Percentiles rank a stretch among this genome's conserved stretches.
Evolutionary conservation across 2,797 vertebrate genomes (phyloP).

Genomic region (Austrolebias charrua): DNA sequence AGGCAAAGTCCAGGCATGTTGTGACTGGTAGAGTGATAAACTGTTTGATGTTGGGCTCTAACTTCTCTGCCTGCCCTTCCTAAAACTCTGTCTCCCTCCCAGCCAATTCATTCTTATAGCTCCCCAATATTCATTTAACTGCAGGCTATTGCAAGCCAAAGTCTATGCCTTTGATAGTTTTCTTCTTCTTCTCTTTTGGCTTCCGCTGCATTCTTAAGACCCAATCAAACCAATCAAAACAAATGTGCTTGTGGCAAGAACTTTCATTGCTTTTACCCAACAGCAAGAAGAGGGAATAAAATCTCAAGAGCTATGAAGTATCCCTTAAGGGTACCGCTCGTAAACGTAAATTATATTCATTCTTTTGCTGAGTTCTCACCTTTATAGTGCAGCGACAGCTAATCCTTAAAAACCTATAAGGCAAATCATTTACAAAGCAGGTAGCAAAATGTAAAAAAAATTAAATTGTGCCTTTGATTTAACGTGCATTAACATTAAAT

Average conservation of each 20-base stretch:
- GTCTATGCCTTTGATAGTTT: slow-evolving; percentile 44
- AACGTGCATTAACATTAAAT: slow-evolving; percentile 28
- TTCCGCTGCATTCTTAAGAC: slow-evolving; percentile 26
- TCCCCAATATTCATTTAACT: slow-evolving; percentile 55
- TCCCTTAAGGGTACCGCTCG: slow-evolving; percentile 9
- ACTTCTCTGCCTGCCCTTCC: slow-evolving; percentile 38
- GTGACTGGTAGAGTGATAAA: slow-evolving; percentile 73
- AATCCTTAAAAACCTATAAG: slow-evolving; percentile 43
- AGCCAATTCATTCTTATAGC: slow-evolving; percentile 55
- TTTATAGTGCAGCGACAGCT: slow-evolving; percentile 12
- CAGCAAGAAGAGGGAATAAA: slow-evolving; percentile 22
- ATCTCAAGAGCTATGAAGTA: slow-evolving; percentile 1
- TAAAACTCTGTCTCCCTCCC: slow-evolving; percentile 41
- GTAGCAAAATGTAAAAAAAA: slow-evolving; percentile 11
- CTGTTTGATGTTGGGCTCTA: slow-evolving; percentile 70
- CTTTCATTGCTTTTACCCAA: slow-evolving; percentile 26
- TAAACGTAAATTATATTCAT: slow-evolving; percentile 21
- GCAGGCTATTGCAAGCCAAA: slow-evolving; percentile 52
- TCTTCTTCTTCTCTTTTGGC: slow-evolving; percentile 9
- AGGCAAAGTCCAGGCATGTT: slow-evolving; percentile 61
- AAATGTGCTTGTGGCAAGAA: slow-evolving; percentile 36
- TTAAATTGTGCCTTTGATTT: slow-evolving; percentile 35
- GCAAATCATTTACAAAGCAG: slow-evolving; percentile 31
- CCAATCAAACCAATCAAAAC: slow-evolving; percentile 21
- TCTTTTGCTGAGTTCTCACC: slow-evolving; percentile 9